Evolutionary conservation across 1,140 invertebrate species (phyloP).

Genomic region (Melitaea cinxia): DNA sequence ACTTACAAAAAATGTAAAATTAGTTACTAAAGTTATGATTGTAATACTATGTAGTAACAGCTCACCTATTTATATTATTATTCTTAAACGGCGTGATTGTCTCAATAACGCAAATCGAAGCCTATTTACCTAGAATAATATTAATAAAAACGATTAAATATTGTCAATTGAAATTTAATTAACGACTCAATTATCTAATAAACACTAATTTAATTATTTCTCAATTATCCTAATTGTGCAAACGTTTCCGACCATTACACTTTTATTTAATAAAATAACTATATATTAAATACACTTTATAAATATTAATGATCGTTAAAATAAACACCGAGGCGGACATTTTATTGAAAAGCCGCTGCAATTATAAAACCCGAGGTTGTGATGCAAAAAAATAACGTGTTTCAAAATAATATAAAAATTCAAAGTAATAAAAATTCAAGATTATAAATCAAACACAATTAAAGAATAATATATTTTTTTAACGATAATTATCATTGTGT

Average conservation of each 20-base stretch:
- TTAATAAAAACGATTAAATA: no score
- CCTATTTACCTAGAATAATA: no score
- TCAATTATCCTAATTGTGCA: constrained; percentile 2
- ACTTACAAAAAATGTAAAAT: no score
- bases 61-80: no score
- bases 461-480: not conserved
- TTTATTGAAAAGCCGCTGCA: constrained; percentile 15
- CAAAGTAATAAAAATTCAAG: constrained; percentile 6
- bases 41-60: no score
- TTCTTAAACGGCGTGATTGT: no score
- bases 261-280: constrained; percentile 1
- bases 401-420: constrained; percentile 1
- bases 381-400: constrained; percentile 9
- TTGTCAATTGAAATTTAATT: not conserved
- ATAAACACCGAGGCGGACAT: constrained; percentile 4
- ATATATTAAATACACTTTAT: constrained; percentile 14
- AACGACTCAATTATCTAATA: not conserved
- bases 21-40: no score
- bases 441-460: constrained; percentile 6
- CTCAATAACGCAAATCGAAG: no score
- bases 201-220: not conserved
- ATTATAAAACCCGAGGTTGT: constrained; percentile 14
- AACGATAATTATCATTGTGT: not conserved
- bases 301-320: constrained; percentile 17
- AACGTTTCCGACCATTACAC: not conserved